Conservation (phyloP, 2,797 vertebrate genomes). For the Ambastaia sidthimunki region DNA sequence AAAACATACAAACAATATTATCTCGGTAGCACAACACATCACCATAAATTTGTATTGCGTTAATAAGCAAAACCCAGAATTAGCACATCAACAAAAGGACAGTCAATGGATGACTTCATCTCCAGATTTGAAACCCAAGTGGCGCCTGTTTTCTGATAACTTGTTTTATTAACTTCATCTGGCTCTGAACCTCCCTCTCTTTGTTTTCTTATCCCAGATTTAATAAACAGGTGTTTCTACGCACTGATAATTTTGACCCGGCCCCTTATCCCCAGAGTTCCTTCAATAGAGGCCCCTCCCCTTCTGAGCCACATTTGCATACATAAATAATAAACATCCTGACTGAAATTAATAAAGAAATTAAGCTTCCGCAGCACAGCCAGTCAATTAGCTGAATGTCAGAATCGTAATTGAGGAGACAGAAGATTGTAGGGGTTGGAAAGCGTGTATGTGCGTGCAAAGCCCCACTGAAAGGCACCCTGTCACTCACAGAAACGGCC, state of each 20-base stretch:
- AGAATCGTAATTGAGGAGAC: conserved; percentile 97
- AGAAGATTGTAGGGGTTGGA: conserved; percentile 93
- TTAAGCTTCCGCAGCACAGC: conserved; percentile 95
- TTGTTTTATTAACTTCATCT: conserved; percentile 56
- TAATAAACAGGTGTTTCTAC: conserved; percentile 81
- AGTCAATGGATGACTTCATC: conserved; percentile 11
- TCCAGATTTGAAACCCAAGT: conserved; percentile 27
- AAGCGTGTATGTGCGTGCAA: conserved; percentile 79
- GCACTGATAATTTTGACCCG: conserved; percentile 80
- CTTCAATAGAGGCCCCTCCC: conserved; percentile 72
- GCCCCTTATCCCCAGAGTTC: conserved; percentile 71
- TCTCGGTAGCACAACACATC: neutral
- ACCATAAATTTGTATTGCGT: neutral
- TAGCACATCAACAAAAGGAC: neutral
- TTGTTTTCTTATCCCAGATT: conserved; percentile 62
- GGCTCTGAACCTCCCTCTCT: conserved; percentile 47
- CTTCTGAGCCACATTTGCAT: conserved; percentile 82
- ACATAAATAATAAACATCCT: conserved; percentile 83
- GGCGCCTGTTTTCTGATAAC: conserved; percentile 37
- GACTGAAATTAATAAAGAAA: conserved; percentile 96
- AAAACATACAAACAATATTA: neutral
- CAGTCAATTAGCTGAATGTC: conserved; percentile 99
- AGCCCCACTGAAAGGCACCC: conserved; percentile 84
- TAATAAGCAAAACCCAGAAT: neutral
- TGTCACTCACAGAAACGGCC: conserved; percentile 60